Evolutionary conservation across 2,797 vertebrate species (phyloP).

Genomic region (Anomalospiza imberbis): DNA sequence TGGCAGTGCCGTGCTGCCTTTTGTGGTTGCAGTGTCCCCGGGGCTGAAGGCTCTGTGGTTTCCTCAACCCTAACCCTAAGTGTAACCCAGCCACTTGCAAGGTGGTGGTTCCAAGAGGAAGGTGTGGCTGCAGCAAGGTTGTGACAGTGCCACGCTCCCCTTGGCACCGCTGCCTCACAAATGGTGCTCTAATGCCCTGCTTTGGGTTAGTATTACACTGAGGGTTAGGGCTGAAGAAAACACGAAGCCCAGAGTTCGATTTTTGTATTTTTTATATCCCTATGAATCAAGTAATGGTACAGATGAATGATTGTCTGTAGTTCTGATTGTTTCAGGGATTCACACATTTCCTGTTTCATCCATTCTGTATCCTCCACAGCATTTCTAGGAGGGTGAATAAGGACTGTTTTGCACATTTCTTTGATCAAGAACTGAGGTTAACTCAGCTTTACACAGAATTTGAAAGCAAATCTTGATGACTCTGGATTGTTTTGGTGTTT

Average conservation of each 20-base stretch:
- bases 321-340: neutral
- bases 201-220: too few relatives aligned
- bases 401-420: neutral
- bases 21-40: too few relatives aligned
- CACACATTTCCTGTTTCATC: neutral
- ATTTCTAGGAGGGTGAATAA: neutral
- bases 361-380: neutral
- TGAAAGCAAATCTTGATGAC: neutral
- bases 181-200: too few relatives aligned
- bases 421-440: neutral
- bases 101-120: accelerated
- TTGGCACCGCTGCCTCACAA: neutral
- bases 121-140: neutral
- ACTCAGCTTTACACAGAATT: neutral
- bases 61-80: too few relatives aligned
- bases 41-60: neutral
- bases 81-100: accelerated
- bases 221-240: neutral
- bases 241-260: neutral
- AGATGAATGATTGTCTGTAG: neutral
- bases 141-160: neutral
- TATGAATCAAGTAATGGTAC: neutral
- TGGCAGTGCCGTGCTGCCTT: too few relatives aligned
- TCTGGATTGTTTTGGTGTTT: accelerated
- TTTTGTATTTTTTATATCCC: neutral